Base-by-base conservation (phyloP, 2,888 invertebrate species). In the Chalcis sispes region DNA sequence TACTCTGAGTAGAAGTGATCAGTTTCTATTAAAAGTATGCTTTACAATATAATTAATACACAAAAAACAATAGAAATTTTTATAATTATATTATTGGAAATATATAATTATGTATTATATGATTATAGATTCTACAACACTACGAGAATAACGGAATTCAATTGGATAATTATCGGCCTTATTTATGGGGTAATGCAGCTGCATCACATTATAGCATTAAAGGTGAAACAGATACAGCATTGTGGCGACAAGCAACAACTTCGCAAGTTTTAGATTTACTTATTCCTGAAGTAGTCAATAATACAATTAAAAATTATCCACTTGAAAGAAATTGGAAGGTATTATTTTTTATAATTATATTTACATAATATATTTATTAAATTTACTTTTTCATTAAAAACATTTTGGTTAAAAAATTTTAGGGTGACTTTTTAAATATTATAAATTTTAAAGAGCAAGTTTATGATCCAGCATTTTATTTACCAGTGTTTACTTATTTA, bases 381-480 rank as follows among this genome's bases (percentile, higher is more conserved):
- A 25, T 25, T 20, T 54, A 54, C 8, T n/a, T 10, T 54, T 23
- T 54, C 20, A 50, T 50, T 23, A 5, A 10, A 8, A 10, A 0
- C 1, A 18, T 46, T 36, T 15, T 46, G 27, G 25, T 46, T 15
- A n/a, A 40, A 27, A 40, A 52, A 2, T 18, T 40, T 42, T 13
- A 73, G 72, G 10, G 27, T 13, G 50, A 73, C 25, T 10, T 50
- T 54, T 54, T 27, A 50, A 64, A 70, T 18, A 15, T 8, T 15
- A 25, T 25, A 27, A 32, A 5, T 10, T 3, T 25, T 56, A 84
- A 18, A 66, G 86, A 89, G 54, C 88, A 90, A 2, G 89, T 94
- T 66, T 97, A 97, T 82, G 97, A 97, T 89, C 94, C 97, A 1
- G 91, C 93, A 29, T 97, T 96, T 86, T 89, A 96, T 80, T 90